A percentile compares a stretch with the other conserved stretches of the same genome.
Conservation (phyloP, 2,113 vertebrate species). For the Oostethus manadensis region DNA sequence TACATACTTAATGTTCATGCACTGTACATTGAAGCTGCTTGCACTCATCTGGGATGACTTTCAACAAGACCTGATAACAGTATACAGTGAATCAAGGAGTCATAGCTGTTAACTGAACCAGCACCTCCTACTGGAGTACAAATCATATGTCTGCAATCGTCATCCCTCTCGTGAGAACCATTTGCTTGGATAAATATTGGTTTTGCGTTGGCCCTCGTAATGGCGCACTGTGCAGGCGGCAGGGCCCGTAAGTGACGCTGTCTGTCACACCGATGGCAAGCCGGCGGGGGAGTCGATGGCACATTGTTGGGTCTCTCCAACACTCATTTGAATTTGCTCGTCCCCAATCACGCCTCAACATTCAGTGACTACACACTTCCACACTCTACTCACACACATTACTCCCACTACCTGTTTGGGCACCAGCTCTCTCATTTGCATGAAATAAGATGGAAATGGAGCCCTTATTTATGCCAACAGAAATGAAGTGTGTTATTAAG, state of each 20-base stretch:
- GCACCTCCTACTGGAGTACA: conserved; percentile 42
- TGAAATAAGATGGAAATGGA: conserved; percentile 78
- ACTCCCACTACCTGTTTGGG: conserved; percentile 73
- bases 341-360: conserved; percentile 66
- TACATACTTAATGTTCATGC: too few relatives aligned
- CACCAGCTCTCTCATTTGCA: conserved; percentile 70
- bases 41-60: too few relatives aligned
- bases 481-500: conserved; percentile 76
- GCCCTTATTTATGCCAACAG: conserved; percentile 77
- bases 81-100: not conserved
- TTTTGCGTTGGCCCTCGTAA: conserved; percentile 67
- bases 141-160: conserved; percentile 50
- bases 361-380: conserved; percentile 62
- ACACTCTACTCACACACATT: conserved; percentile 62
- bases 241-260: conserved; percentile 64
- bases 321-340: conserved; percentile 70
- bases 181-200: conserved; percentile 71
- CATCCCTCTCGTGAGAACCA: conserved; percentile 64
- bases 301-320: conserved; percentile 66
- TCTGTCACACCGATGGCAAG: conserved; percentile 64
- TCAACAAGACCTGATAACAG: too few relatives aligned
- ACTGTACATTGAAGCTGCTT: too few relatives aligned
- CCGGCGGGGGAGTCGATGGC: conserved; percentile 70
- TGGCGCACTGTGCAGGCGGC: conserved; percentile 57
- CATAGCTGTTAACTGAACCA: conserved; percentile 27